Evolutionary conservation across 30 jellyfish, hydroid and myxozoan genomes (phyloP), one percentile per base, ranked within the genome.

Genomic region (Nemopilema nomurai): DNA sequence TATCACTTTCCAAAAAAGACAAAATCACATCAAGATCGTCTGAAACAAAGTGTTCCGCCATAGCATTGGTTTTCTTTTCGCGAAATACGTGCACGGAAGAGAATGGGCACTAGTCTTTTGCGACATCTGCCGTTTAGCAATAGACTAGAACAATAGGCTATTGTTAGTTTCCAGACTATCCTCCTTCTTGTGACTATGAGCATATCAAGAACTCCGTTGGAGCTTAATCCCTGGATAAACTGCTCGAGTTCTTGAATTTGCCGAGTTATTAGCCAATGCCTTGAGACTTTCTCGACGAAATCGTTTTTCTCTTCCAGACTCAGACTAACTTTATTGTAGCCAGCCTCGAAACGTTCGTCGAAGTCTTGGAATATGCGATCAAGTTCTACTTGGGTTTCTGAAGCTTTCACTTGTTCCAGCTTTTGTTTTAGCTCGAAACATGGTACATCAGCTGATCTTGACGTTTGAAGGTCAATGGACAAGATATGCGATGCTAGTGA

Each of bases 271-370:
- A 76, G 25, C 73, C 73, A 76, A 49, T 49, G 49, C 49, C 65
- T 3, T 1, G 86, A 32, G 4, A 76, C 26, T 25, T 49, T 49
- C 51, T 51, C 76, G 21, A 51, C 73, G 21, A 76, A 23, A 4
- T 76, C 76, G 27, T 31, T 51, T 25, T 53, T 3, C 3, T 76
- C 86, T 0, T 51, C 29, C 86, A 76, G 49, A 0, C 3, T 22
- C 17, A 76, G 6, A 1, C 25, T 33, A 24, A 50, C 51, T 76
- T 76, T 76, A 77, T 76, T 76, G 86, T 76, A 76, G 1, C 86
- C 86, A 22, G 86, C 86, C 49, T 76, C 86, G 75, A 76, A 76
- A 22, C 86, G 29, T 53, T 33, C 86, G 23, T 76, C 86, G 49
- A 76, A 51, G 73, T 51, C 28, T 22, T 17, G 26, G 8, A 76